Base-by-base conservation (phyloP, 2,113 vertebrate genomes). In the Machaerirhynchus nigripectus region DNA sequence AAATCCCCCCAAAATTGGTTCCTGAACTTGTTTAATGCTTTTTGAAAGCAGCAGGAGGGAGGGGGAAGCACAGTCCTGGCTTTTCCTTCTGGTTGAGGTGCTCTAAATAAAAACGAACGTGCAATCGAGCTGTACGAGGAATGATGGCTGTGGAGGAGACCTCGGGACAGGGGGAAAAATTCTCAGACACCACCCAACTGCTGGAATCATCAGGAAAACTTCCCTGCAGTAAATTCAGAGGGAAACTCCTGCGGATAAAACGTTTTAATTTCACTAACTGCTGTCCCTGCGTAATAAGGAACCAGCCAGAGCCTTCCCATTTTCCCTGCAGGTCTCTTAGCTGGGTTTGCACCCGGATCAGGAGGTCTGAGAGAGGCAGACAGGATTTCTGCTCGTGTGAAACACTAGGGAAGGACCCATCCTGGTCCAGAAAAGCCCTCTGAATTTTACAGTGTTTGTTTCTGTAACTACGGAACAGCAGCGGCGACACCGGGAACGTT, bases 401-500 rank as follows among this genome's bases (percentile, higher is more conserved):
- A 69, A 90, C 24, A 15, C 23, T 3, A 65, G 50, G 61, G 46
- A 76, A 52, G 8, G 35, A 50, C 70, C 60, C 47, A 53, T 15
- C 8, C 27, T 2, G 4, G 6, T 16, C 5, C 37, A 50, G 77
- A 75, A 27, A 28, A 6, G 1, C 19, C 27, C 33, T 19, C 35
- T 1, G 4, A 31, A 56, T 61, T 93, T 90, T 84, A 89, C 59
- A 89, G 12, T 8, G 10, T 33, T 61, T 82, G 84, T 59, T 89
- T 90, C 87, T 82, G 8, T 79, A 81, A 81, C 69, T 16, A 50
- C 10, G 0, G 30, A 60, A 55, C 16, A 68, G 68, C 79, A 92
- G 31, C 0, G 0, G n/a, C 30, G 33, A 37, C 53, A 39, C 16
- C 1, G 2, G 70, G 75, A 63, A 22, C 2, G 0, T 21, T 74